Evolutionary conservation across 2,888 invertebrate genomes (phyloP).

Genomic region (Troglohyphantes excavatus): DNA sequence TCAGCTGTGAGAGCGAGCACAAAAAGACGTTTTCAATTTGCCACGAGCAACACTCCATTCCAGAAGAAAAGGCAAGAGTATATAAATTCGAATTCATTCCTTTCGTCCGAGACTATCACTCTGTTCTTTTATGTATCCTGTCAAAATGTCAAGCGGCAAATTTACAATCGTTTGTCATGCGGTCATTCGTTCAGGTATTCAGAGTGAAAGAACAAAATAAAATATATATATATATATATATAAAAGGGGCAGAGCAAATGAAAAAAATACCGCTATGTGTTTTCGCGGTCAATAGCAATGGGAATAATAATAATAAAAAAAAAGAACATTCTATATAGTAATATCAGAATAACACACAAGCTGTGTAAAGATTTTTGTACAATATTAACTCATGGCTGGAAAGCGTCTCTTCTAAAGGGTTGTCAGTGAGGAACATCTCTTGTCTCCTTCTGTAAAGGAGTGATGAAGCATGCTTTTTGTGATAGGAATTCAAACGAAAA

Average conservation of each 20-base stretch:
- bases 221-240: neutral
- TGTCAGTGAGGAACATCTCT: slow-evolving; percentile 67
- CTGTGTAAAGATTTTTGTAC: slow-evolving; percentile 40
- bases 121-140: slow-evolving; percentile 68
- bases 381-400: slow-evolving; percentile 53
- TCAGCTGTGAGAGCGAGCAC: neutral
- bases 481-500: slow-evolving; percentile 42
- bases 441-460: slow-evolving; percentile 45
- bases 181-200: slow-evolving; percentile 71
- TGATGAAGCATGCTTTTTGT: slow-evolving; percentile 70
- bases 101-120: slow-evolving; percentile 50
- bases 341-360: slow-evolving; percentile 67
- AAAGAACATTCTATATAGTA: slow-evolving; percentile 27
- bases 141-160: slow-evolving; percentile 76
- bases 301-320: slow-evolving; percentile 28
- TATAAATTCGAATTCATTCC: slow-evolving; percentile 68
- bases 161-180: slow-evolving; percentile 77
- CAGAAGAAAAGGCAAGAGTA: slow-evolving; percentile 21
- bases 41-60: slow-evolving; percentile 48
- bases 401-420: slow-evolving; percentile 10
- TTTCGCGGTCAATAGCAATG: slow-evolving; percentile 36
- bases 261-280: slow-evolving; percentile 39
- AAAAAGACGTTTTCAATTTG: slow-evolving; percentile 67
- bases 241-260: neutral
- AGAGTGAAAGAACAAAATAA: slow-evolving; percentile 27